A percentile compares a stretch with the other conserved stretches of the same genome.
Conservation (phyloP, 2,113 vertebrate species). For the Melanerpes formicivorus region DNA sequence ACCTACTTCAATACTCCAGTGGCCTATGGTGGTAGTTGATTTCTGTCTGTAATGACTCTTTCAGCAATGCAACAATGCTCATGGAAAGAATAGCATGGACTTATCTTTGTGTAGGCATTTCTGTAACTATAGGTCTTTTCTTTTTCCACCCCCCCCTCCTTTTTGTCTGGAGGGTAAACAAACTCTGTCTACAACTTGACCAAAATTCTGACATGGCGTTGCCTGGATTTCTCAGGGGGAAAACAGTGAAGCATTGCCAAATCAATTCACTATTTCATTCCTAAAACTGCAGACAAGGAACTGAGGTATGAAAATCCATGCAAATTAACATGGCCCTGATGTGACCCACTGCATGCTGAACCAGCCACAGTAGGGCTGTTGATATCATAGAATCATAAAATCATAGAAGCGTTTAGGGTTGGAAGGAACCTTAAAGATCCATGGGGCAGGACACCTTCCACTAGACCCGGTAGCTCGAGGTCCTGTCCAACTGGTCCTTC, state of each 20-base stretch:
- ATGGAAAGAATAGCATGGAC: not conserved
- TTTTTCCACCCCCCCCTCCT: too few relatives aligned
- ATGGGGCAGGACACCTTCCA: too few relatives aligned
- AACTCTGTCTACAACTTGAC: not conserved
- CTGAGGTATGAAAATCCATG: not conserved
- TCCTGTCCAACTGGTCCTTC: too few relatives aligned
- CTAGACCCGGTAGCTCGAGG: too few relatives aligned
- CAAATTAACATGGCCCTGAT: not conserved
- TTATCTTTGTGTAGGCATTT: not conserved
- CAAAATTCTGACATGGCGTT: not conserved
- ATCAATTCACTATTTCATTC: not conserved
- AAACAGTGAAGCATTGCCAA: not conserved
- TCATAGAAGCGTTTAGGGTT: too few relatives aligned
- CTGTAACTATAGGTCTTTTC: not conserved
- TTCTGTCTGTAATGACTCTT: not conserved
- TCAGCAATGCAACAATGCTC: not conserved
- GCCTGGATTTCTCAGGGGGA: not conserved
- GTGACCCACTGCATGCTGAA: not conserved
- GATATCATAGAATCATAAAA: too few relatives aligned
- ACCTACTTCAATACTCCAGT: not conserved
- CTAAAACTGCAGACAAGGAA: not conserved
- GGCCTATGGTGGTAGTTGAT: not conserved
- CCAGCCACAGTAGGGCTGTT: fast-evolving
- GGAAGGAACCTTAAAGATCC: too few relatives aligned
- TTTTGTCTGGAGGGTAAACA: too few relatives aligned